These are phyloP conservation scores for Ascaphus truei DNA, from an alignment of 2,113 vertebrate species.

Conservation along the genomic window DNA sequence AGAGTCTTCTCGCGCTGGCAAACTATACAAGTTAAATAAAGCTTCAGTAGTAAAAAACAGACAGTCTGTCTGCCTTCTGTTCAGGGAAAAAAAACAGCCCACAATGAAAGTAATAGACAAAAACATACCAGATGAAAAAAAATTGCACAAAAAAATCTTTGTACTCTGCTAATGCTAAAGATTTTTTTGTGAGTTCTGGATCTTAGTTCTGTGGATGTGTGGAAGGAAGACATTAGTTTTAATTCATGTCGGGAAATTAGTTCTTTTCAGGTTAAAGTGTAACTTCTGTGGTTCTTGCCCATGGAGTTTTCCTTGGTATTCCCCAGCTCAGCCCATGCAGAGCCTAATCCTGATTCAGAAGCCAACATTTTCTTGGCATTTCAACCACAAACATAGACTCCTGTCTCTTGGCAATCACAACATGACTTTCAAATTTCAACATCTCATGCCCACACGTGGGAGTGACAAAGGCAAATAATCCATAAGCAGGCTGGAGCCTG, in stretches of 20 bases:
- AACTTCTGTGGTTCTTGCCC: conserved; percentile 38
- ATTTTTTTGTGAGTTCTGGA: conserved; percentile 10
- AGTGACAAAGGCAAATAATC: conserved; percentile 3
- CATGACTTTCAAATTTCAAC: conserved; percentile 24
- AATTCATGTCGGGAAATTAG: conserved; percentile 25
- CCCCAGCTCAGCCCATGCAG: conserved; percentile 37
- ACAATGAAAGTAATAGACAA: conserved; percentile 66
- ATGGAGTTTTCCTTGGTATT: conserved; percentile 41
- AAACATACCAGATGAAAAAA: conserved; percentile 75
- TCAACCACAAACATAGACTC: conserved; percentile 28
- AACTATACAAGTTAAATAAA: conserved; percentile 63
- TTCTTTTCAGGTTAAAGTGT: conserved; percentile 41
- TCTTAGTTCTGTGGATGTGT: neutral
- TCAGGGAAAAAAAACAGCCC: conserved; percentile 59
- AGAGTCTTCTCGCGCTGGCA: conserved; percentile 50
- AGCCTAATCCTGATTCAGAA: conserved; percentile 39
- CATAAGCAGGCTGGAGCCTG: conserved; percentile 10
- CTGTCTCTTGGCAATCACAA: conserved; percentile 31
- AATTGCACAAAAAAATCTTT: conserved; percentile 61
- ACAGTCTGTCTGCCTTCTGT: conserved; percentile 77
- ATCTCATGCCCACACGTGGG: conserved; percentile 28
- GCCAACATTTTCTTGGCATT: conserved; percentile 40
- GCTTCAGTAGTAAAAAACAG: conserved; percentile 66
- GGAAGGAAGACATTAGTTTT: conserved; percentile 31
- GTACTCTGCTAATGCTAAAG: conserved; percentile 42